Evolutionary conservation across 2,113 vertebrate genomes (phyloP).

Genomic region (Girardinichthys multiradiatus): DNA sequence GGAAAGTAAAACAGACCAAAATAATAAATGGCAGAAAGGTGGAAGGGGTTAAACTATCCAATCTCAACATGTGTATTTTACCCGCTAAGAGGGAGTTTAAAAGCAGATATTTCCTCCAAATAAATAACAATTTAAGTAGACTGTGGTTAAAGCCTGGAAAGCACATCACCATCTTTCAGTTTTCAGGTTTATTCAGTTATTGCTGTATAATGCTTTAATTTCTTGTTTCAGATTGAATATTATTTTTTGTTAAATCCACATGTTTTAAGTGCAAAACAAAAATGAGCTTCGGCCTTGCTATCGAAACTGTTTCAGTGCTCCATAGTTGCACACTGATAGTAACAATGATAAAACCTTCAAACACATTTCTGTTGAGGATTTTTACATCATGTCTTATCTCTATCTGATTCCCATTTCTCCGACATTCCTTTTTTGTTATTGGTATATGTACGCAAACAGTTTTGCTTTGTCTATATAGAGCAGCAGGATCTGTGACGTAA

Average conservation of each 20-base stretch:
- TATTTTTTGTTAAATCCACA: not conserved
- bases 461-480: constrained; percentile 3
- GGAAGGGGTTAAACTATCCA: too few relatives aligned
- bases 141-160: not conserved
- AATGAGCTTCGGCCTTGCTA: not conserved
- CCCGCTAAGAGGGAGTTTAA: too few relatives aligned
- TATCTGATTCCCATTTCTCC: not conserved
- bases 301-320: not conserved
- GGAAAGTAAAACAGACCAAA: too few relatives aligned
- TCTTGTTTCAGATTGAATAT: not conserved
- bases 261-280: not conserved
- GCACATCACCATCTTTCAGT: not conserved
- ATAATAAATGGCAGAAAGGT: too few relatives aligned
- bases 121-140: too few relatives aligned
- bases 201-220: not conserved
- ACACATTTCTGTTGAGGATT: not conserved
- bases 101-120: too few relatives aligned
- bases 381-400: not conserved
- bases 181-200: not conserved
- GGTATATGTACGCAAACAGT: not conserved
- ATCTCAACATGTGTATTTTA: too few relatives aligned
- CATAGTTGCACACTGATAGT: not conserved
- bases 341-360: not conserved
- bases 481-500: constrained; percentile 7
- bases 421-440: not conserved